Percentiles rank a stretch among this genome's conserved stretches.
phyloP scores from a whole-genome alignment of 1,140 invertebrate genomes.

The Nephila pilipes region DNA sequence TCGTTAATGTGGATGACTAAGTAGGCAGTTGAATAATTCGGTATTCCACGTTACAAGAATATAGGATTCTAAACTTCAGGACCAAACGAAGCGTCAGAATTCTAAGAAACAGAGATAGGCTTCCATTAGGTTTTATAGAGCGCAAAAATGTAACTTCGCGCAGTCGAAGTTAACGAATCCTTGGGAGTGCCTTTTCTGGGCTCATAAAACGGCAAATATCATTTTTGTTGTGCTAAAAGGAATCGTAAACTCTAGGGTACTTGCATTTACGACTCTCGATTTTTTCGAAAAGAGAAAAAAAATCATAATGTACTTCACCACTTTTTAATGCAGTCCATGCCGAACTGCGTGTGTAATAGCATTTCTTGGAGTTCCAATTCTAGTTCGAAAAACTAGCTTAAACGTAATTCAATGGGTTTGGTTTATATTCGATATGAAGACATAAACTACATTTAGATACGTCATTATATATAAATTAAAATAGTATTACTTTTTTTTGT shows the following conservation, averaged over 20 bases:
- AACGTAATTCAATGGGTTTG: not conserved
- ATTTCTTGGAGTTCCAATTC: not conserved
- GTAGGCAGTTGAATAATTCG: not conserved
- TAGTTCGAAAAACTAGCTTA: not conserved
- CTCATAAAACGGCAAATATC: constrained; percentile 48
- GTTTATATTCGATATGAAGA: not conserved
- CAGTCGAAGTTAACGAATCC: constrained; percentile 36
- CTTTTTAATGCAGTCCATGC: constrained; percentile 41
- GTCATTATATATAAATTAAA: too few relatives aligned
- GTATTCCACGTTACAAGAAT: not conserved
- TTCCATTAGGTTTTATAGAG: constrained; percentile 62
- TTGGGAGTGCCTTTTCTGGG: constrained; percentile 33
- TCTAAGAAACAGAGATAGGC: not conserved
- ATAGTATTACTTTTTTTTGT: too few relatives aligned
- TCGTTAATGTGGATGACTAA: not conserved
- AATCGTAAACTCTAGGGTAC: constrained; percentile 47
- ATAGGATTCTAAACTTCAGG: not conserved
- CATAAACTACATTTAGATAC: not conserved
- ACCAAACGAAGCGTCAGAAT: not conserved
- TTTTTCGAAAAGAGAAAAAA: constrained; percentile 21
- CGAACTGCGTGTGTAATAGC: not conserved
- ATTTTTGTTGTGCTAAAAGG: constrained; percentile 59
- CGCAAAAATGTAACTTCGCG: constrained; percentile 51
- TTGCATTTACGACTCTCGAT: constrained; percentile 56
- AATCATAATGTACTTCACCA: constrained; percentile 57